Base-by-base conservation (phyloP, 1,140 invertebrate genomes). In the Penaeus chinensis region DNA sequence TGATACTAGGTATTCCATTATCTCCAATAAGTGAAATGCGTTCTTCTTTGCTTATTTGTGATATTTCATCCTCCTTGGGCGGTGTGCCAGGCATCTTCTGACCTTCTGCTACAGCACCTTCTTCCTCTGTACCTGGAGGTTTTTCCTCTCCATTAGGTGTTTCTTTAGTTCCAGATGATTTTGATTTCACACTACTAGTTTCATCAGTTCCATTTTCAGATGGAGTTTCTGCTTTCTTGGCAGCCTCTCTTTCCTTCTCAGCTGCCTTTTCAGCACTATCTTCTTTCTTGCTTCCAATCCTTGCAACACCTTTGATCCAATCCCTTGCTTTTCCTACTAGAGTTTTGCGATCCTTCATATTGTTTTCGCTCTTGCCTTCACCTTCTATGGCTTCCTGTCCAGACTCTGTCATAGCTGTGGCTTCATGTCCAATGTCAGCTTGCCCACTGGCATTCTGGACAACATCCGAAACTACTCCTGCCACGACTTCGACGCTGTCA, bases 271-370 rank as follows among this genome's bases (percentile, higher is more conserved):
- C 78, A 24, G 60, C 60, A 42, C 60, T 24, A 22, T 80, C 60
- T 11, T 42, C 81, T 54, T 82, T 84, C 42, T 42, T 85, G n/a
- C 62, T 54, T 4, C 84, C 84, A 37, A 85, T 85, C 27, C 77
- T 85, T 18, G 84, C 60, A 18, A 85, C 84, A 20, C 84, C 84
- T 37, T 80, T 85, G 62, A 85, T 85, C 84, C 84, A 85, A 2
- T 85, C 76, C 32, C 71, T 78, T n/a, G 84, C 84, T 65, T 85
- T 85, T 18, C 84, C 77, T n/a, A 85, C 84, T 11, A 85, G 77
- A 8, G 84, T 85, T 54, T 85, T 78, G 16, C 77, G 76, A 79
- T 66, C 84, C 24, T 76, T 78, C 47, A 47, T 24, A 7, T 77
- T 62, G 22, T 18, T 37, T 63, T 80, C 62, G 20, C 22, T 32